Conservation (phyloP, 1,140 invertebrate genomes). For the Aphelenchoides besseyi region DNA sequence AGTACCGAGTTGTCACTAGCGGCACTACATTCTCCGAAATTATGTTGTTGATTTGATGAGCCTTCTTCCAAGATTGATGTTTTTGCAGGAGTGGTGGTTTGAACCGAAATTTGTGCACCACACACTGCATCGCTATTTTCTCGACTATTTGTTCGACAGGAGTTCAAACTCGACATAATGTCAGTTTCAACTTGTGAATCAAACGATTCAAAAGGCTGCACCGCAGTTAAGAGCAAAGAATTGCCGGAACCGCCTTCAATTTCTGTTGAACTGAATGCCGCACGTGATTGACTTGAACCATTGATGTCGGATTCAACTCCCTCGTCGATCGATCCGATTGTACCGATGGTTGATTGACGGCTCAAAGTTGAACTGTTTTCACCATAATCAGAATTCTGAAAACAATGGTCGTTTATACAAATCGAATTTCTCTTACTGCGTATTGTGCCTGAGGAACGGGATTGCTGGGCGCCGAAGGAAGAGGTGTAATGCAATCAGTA, state of each 20-base stretch:
- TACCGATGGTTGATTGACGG: conserved; percentile 55
- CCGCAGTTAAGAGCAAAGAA: background rate
- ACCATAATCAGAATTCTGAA: conserved; percentile 24
- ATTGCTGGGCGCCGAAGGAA: conserved; percentile 12
- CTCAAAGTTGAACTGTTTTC: conserved; percentile 45
- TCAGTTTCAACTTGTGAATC: conserved; percentile 46
- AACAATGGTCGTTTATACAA: conserved; percentile 12
- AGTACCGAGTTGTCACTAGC: conserved; percentile 55
- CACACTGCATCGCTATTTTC: conserved; percentile 27
- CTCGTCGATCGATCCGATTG: conserved; percentile 54
- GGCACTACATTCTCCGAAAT: conserved; percentile 47
- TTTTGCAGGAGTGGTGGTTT: background rate
- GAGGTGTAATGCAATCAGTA: conserved; percentile 38
- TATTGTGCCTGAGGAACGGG: conserved; percentile 24
- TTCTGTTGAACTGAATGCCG: conserved; percentile 35
- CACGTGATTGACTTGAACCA: conserved; percentile 32
- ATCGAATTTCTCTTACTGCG: conserved; percentile 25
- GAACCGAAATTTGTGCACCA: conserved; percentile 7
- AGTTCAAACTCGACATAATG: conserved; percentile 46
- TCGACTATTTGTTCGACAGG: conserved; percentile 40
- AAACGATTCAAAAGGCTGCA: conserved; percentile 43
- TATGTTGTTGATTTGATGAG: conserved; percentile 5
- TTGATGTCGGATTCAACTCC: conserved; percentile 44
- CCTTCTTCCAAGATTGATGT: background rate
- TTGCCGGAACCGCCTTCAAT: conserved; percentile 27